Evolutionary conservation across 2,113 vertebrate species (phyloP).

Genomic region (Otocyon megalotis): DNA sequence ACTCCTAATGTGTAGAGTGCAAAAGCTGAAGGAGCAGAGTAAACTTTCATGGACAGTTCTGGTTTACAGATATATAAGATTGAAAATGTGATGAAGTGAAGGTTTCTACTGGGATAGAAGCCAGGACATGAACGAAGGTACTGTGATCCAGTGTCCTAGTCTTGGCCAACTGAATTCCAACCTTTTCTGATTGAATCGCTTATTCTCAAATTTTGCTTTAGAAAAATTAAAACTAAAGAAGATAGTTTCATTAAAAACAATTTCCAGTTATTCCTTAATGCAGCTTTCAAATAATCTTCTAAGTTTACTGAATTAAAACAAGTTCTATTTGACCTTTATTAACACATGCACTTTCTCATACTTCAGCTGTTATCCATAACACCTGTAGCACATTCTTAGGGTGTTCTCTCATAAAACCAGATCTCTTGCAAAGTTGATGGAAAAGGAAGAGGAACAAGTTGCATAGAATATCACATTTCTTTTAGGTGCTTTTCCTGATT

Average conservation of each 20-base stretch:
- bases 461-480: constrained; percentile 59
- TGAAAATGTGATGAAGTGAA: constrained; percentile 65
- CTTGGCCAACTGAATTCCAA: neutral
- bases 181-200: neutral
- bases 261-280: neutral
- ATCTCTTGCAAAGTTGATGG: constrained; percentile 58
- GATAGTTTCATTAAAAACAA: neutral
- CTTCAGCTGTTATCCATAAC: constrained; percentile 46
- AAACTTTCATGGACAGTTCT: constrained; percentile 54
- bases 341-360: neutral
- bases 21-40: constrained; percentile 53
- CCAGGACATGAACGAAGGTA: neutral
- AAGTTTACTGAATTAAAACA: neutral
- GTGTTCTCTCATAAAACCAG: constrained; percentile 71
- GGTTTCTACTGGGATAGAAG: constrained; percentile 39
- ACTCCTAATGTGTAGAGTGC: constrained; percentile 30
- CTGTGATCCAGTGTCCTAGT: neutral
- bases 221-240: neutral
- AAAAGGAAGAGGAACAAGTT: constrained; percentile 56
- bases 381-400: constrained; percentile 68
- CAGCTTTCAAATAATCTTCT: constrained; percentile 15
- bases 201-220: neutral
- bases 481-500: constrained; percentile 69
- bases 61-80: constrained; percentile 37
- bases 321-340: neutral